Evolutionary conservation across 2,797 vertebrate genomes (phyloP), one percentile per base, ranked within the genome.

Genomic region (Malacoraja senta): DNA sequence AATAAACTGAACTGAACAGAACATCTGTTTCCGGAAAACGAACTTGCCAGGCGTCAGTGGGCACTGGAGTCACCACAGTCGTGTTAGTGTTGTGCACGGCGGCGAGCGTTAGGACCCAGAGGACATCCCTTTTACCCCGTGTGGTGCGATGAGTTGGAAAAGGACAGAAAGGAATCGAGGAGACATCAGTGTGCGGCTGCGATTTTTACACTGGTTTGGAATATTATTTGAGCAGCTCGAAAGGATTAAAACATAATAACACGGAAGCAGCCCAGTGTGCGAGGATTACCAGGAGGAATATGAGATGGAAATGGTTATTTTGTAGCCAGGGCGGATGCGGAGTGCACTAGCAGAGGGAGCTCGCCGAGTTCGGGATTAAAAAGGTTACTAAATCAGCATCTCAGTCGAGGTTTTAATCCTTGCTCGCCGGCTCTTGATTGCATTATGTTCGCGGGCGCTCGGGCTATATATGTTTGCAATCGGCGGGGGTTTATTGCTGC

Each of bases 131-230:
- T 13, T 35, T 32, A 21, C 13, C 68, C 71, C 38, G 38, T 92
- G 38, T 76, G 90, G 90, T 92, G 90, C 90, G 90, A 92, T 92
- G 90, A 92, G 90, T 92, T 92, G 90, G 90, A 53, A 92, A 53
- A 92, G 26, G 90, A 92, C 90, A 76, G 90, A 76, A 76, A 76
- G 71, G 90, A 72, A 92, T 74, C 71, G 90, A 32, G 90, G 90
- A 76, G 32, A 71, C 71, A 13, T 26, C 38, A n/a, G 38, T 26
- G 71, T 74, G 71, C 35, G 90, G 90, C 68, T 92, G 90, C 71
- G 90, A 92, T 74, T 76, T 32, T 84, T 58, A 44, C 24, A 44
- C 24, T 15, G 68, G 24, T 76, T 76, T 74, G 68, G 90, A 35
- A 91, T 91, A 35, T 72, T 38, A 91, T 91, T 71, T 72, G 68